These are phyloP conservation scores for Eupithecia subumbrata DNA, from an alignment of 2,888 invertebrate genomes.

Conservation along the genomic window DNA sequence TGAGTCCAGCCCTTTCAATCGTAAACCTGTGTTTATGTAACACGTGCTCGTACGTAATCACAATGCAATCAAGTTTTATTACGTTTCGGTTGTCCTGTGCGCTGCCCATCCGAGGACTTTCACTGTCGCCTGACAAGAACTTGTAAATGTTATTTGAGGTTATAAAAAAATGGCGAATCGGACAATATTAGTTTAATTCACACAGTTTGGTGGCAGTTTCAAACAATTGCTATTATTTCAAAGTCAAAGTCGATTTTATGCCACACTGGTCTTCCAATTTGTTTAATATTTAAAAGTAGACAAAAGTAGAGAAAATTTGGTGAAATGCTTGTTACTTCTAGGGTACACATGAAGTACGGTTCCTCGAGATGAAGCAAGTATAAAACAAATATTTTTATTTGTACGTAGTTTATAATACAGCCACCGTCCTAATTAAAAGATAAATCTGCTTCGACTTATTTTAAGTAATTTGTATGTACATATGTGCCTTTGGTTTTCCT, in stretches of 20 bases:
- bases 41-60: conserved; percentile 31
- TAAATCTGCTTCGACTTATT: not conserved
- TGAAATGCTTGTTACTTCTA: not conserved
- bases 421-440: not conserved
- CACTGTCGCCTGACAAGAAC: conserved; percentile 58
- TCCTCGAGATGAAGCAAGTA: not conserved
- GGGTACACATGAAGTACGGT: not conserved
- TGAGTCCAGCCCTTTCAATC: conserved; percentile 28
- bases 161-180: conserved; percentile 13
- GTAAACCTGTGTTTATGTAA: conserved; percentile 31
- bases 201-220: not conserved
- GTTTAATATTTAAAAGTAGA: not conserved
- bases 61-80: conserved; percentile 45
- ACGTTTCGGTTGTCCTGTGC: conserved; percentile 56
- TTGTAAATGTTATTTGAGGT: conserved; percentile 45
- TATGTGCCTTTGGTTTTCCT: too few species aligned
- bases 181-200: not conserved
- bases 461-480: too few species aligned
- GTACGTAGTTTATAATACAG: not conserved
- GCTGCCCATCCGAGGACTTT: conserved; percentile 63
- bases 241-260: not conserved
- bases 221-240: not conserved
- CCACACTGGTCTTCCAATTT: not conserved
- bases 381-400: not conserved
- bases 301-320: not conserved